Conservation (phyloP, 64 coral and sea anemone species). For the Cladopsammia gracilis region DNA sequence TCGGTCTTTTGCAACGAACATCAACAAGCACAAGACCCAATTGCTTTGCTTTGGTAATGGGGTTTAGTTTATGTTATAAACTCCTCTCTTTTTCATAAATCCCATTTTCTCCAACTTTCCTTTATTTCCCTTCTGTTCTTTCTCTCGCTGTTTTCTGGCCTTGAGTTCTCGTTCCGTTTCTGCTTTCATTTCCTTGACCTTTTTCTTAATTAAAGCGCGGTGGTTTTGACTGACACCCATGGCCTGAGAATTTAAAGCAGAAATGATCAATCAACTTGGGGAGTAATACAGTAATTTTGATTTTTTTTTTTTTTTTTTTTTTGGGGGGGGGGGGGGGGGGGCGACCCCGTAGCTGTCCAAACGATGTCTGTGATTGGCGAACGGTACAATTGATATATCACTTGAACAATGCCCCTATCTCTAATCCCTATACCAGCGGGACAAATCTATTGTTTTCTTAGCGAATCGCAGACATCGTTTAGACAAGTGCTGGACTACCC, state of each 20-base stretch:
- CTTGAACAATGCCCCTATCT: too few species aligned
- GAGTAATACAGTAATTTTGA: too few species aligned
- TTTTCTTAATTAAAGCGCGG: conserved; percentile 55
- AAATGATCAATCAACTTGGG: neutral
- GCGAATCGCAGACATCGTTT: too few species aligned
- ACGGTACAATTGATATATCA: too few species aligned
- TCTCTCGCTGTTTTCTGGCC: conserved; percentile 69
- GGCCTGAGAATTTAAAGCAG: conserved; percentile 14
- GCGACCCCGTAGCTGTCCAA: too few species aligned
- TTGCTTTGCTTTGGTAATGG: neutral
- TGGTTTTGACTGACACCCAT: conserved; percentile 64
- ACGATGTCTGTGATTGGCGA: too few species aligned
- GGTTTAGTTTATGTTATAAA: conserved; percentile 47
- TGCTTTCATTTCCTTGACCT: conserved; percentile 65
- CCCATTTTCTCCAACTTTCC: conserved; percentile 76
- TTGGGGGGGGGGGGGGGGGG: too few species aligned
- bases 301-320: too few species aligned
- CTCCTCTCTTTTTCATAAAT: conserved; percentile 75
- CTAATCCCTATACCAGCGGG: too few species aligned
- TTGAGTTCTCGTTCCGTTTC: conserved; percentile 67
- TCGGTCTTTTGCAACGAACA: too few species aligned
- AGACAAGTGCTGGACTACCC: too few species aligned
- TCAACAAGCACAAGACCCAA: neutral
- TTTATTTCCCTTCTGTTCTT: conserved; percentile 59
- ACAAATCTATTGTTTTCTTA: too few species aligned